A percentile compares a stretch with the other conserved stretches of the same genome.
phyloP scores from a whole-genome alignment of 2,888 invertebrate genomes.

The Serrognathus titanus region DNA sequence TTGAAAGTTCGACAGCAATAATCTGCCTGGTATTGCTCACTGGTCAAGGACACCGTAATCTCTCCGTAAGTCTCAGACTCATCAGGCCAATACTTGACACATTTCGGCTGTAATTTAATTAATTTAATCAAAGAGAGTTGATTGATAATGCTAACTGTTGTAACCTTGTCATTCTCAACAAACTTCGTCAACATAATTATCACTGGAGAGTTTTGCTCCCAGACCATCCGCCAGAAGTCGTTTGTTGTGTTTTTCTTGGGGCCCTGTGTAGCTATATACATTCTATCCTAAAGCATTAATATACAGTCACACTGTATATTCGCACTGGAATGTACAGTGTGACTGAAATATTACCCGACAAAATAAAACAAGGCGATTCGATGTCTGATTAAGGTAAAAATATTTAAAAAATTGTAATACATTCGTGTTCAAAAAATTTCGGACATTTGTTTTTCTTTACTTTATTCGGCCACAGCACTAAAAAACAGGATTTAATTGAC shows the following conservation, averaged over 20 bases:
- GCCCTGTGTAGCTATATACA: conserved; percentile 45
- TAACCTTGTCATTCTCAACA: conserved; percentile 42
- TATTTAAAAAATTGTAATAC: no score
- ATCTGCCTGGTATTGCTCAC: neutral
- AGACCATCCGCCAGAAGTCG: conserved; percentile 51
- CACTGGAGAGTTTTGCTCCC: conserved; percentile 45
- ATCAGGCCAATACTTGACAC: neutral
- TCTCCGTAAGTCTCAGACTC: no score
- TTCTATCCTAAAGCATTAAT: conserved; percentile 16
- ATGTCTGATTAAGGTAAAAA: no score
- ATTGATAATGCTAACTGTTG: conserved; percentile 36
- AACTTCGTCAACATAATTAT: conserved; percentile 49
- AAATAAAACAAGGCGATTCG: no score
- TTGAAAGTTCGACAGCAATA: neutral
- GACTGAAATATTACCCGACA: no score
- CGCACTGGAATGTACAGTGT: no score
- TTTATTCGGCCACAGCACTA: no score
- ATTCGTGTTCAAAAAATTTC: no score
- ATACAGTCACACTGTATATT: no score
- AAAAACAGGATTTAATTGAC: no score
- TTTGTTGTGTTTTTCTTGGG: conserved; percentile 43
- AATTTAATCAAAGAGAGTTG: neutral
- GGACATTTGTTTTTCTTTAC: no score
- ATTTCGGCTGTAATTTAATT: neutral
- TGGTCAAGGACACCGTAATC: no score